These are phyloP conservation scores for Melanotaenia parkinsoni DNA, from an alignment of 2,797 vertebrate genomes.

Conservation along the genomic window DNA sequence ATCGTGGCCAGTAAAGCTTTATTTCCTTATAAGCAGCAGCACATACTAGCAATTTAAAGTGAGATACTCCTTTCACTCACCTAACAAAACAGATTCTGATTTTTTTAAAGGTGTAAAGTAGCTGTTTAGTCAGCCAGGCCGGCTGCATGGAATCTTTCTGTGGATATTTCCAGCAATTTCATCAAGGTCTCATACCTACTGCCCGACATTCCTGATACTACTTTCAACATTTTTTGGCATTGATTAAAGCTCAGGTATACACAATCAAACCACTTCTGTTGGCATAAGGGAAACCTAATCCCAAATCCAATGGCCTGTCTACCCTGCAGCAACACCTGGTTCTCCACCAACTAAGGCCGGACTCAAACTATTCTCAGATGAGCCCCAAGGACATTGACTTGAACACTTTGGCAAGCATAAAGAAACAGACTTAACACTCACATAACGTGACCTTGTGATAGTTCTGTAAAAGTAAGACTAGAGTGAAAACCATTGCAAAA, in stretches of 20 bases:
- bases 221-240: constrained; percentile 69
- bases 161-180: constrained; percentile 58
- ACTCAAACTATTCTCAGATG: constrained; percentile 51
- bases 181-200: constrained; percentile 63
- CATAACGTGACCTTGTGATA: constrained; percentile 48
- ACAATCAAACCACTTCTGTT: constrained; percentile 77
- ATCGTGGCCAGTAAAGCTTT: not conserved
- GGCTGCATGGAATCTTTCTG: constrained; percentile 30
- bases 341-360: constrained; percentile 40
- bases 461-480: constrained; percentile 23
- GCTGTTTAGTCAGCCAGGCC: constrained; percentile 13
- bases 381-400: constrained; percentile 60
- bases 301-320: constrained; percentile 61
- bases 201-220: constrained; percentile 68
- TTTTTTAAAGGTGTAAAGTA: constrained; percentile 33
- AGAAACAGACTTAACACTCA: constrained; percentile 60
- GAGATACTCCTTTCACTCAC: constrained; percentile 4
- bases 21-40: not conserved
- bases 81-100: constrained; percentile 4
- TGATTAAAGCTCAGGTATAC: constrained; percentile 80
- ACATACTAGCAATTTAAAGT: not conserved
- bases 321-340: constrained; percentile 65
- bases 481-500: constrained; percentile 1
- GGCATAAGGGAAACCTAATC: constrained; percentile 72
- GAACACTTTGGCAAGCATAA: constrained; percentile 65